A percentile compares a stretch with the other conserved stretches of the same genome.
These are phyloP conservation scores for Labroides dimidiatus DNA, from an alignment of 2,797 vertebrate genomes.

Conservation along the genomic window DNA sequence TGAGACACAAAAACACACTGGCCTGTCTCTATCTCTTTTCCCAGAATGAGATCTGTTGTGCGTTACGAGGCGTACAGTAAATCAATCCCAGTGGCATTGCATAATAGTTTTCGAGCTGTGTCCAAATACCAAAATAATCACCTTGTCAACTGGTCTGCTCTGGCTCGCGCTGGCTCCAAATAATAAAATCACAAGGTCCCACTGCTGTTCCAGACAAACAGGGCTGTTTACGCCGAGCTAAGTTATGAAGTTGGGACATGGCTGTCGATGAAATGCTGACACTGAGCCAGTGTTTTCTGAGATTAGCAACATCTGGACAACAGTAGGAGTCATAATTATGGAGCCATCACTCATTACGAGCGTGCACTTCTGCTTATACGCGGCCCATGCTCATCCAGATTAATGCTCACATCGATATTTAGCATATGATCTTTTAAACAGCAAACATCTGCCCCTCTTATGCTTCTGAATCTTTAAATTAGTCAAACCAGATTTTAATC, in stretches of 20 bases:
- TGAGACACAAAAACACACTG: conserved; percentile 6
- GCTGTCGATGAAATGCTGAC: conserved; percentile 34
- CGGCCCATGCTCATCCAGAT: not conserved
- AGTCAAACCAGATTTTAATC: no score
- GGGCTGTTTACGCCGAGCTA: conserved; percentile 68
- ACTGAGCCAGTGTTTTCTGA: conserved; percentile 28
- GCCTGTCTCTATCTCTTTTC: conserved; percentile 38
- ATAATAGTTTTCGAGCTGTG: conserved; percentile 68
- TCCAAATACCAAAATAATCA: conserved; percentile 78
- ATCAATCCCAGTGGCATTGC: conserved; percentile 75
- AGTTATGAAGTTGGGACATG: conserved; percentile 44
- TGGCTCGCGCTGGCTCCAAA: conserved; percentile 46
- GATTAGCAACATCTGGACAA: conserved; percentile 73
- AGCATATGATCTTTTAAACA: not conserved
- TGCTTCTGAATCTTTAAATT: no score
- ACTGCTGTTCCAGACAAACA: conserved; percentile 67
- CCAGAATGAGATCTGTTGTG: conserved; percentile 51
- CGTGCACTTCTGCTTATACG: not conserved
- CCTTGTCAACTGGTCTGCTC: conserved; percentile 66
- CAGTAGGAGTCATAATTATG: conserved; percentile 27
- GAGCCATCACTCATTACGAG: conserved; percentile 8
- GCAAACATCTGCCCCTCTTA: no score
- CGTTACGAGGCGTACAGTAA: conserved; percentile 62
- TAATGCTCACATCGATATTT: not conserved
- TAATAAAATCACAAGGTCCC: conserved; percentile 60